Conservation (phyloP, 2,113 vertebrate genomes). For the Todiramphus saurophagus region DNA sequence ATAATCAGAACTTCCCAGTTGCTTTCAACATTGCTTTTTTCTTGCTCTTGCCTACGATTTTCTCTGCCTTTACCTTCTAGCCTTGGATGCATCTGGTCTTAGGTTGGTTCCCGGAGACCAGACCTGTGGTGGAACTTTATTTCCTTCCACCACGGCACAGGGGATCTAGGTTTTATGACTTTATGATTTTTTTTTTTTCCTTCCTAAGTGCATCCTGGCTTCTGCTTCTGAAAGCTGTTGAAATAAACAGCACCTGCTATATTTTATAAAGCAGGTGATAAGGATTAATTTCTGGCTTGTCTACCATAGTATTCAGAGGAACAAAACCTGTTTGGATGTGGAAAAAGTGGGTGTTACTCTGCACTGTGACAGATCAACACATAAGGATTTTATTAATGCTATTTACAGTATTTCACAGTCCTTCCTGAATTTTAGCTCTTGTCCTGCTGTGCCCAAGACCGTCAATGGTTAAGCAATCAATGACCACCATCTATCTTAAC, state of each 20-base stretch:
- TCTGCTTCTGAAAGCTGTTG: background rate
- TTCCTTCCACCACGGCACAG: background rate
- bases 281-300: background rate
- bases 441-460: background rate
- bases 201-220: background rate
- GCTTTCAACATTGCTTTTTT: background rate
- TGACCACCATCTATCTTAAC: background rate
- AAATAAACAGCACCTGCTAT: background rate
- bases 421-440: background rate
- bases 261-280: background rate
- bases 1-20: background rate
- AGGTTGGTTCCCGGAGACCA: background rate
- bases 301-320: background rate
- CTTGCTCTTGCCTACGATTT: background rate
- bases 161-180: background rate
- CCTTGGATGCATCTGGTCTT: background rate
- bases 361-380: background rate
- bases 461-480: background rate
- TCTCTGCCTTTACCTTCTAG: background rate
- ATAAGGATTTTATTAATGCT: background rate
- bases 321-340: background rate
- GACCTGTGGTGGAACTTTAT: background rate
- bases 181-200: too few relatives aligned
- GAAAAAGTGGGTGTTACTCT: background rate
- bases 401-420: background rate